Base-by-base conservation (phyloP, 2,113 vertebrate species). In the Girardinichthys multiradiatus region DNA sequence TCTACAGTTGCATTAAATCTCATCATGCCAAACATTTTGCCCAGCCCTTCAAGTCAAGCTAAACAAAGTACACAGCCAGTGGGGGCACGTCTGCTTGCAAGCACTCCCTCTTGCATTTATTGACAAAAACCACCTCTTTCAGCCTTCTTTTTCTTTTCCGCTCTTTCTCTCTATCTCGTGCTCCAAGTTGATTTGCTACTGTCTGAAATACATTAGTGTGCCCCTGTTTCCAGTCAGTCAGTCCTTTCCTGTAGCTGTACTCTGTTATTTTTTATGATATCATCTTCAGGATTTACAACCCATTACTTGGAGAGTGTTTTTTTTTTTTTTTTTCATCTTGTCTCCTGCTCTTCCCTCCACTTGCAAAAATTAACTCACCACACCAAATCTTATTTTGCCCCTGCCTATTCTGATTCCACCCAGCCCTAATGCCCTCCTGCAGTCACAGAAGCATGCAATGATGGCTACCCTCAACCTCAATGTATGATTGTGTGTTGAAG, bases 401-500 rank as follows among this genome's bases (percentile, higher is more conserved):
- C 48, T 19, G 31, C 27, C n/a, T 67, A 12, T 69, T 14, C 28
- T 39, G 59, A 68, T 37, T 66, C 19, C 37, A 26, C 30, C 42
- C 37, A 4, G 63, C 8, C 37, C 48, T 24, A 72, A 74, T 84
- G 70, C 76, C 82, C 84, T 60, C 85, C 81, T 51, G 81, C 70
- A 79, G 83, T 35, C 80, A 82, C 70, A 90, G 76, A 79, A 76
- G 73, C 76, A 70, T 24, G 59, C 64, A 79, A 85, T 74, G 82
- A 86, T 84, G 84, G 72, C 76, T 69, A 69, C 86, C 68, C 82
- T 86, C 63, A 30, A 64, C 59, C 81, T 9, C 68, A 68, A 70
- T 82, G 64, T 66, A 28, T 77, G 78, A 87, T 87, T 64, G 69
- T 84, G 86, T 90, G 92, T 89, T 84, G 79, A 35, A 69, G 74